Evolutionary conservation across 2,888 invertebrate species (phyloP).

Genomic region (Trachelus tabidus): DNA sequence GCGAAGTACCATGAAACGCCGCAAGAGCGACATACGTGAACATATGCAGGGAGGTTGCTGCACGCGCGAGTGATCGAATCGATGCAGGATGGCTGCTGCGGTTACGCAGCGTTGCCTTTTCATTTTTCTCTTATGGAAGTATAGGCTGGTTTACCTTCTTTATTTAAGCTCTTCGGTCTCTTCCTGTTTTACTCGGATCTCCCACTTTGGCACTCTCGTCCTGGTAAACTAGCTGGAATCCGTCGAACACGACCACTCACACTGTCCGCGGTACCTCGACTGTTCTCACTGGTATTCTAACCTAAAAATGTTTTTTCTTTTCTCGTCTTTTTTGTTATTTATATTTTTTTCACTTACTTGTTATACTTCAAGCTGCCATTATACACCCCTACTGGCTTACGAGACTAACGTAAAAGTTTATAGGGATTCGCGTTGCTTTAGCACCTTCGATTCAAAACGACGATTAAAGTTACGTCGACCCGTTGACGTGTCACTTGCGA

Average conservation of each 20-base stretch:
- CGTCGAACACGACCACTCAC: not conserved
- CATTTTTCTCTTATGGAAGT: not conserved
- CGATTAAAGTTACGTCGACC: not conserved
- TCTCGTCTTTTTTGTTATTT: not conserved
- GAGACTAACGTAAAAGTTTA: not conserved
- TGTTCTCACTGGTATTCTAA: not conserved
- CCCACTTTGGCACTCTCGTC: not conserved
- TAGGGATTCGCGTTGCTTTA: not conserved
- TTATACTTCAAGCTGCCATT: not conserved
- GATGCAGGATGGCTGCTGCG: conserved; percentile 8
- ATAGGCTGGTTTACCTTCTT: conserved; percentile 12
- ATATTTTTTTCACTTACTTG: not conserved
- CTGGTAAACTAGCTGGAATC: not conserved
- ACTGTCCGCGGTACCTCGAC: not conserved
- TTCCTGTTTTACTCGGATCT: not conserved
- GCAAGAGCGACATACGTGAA: not conserved
- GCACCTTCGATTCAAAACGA: not conserved
- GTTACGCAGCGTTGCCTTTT: not conserved
- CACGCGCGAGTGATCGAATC: conserved; percentile 12
- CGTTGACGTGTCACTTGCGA: not conserved
- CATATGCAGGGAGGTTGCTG: not conserved
- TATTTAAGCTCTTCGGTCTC: not conserved
- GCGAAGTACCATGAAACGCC: not conserved
- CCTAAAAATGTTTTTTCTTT: not conserved
- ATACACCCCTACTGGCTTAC: not conserved